Conservation (phyloP, 2,888 invertebrate species). For the Drosophila mettleri region DNA sequence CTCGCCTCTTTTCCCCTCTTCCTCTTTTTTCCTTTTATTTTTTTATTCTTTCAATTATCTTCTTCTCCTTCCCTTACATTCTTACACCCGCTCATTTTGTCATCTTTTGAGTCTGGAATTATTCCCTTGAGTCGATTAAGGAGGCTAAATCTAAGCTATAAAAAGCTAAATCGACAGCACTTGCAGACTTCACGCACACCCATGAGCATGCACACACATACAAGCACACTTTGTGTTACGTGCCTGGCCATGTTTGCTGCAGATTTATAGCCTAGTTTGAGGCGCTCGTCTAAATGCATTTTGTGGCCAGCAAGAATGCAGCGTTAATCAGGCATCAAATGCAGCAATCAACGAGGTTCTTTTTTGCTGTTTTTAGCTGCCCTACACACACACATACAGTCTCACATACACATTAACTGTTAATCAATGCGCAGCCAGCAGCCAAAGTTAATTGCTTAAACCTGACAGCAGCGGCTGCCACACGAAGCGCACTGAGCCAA, state of each 20-base stretch:
- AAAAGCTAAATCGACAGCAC: slow-evolving; percentile 5
- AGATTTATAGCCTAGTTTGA: slow-evolving; percentile 17
- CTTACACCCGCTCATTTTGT: neutral
- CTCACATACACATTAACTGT: slow-evolving; percentile 33
- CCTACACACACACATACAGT: slow-evolving; percentile 3
- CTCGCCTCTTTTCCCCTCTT: no score
- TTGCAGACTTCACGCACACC: neutral
- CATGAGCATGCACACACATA: neutral
- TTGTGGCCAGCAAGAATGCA: slow-evolving; percentile 28
- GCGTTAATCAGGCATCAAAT: slow-evolving; percentile 17
- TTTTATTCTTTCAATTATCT: neutral
- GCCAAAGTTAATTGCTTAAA: slow-evolving; percentile 67
- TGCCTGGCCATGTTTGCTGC: slow-evolving; percentile 8
- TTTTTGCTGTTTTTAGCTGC: slow-evolving; percentile 6
- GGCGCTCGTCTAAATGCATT: slow-evolving; percentile 30
- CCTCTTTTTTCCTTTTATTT: no score
- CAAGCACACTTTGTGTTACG: slow-evolving; percentile 1
- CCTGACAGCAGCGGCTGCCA: slow-evolving; percentile 38
- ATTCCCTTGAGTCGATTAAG: neutral
- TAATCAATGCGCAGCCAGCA: slow-evolving; percentile 51
- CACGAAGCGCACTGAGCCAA: slow-evolving; percentile 62
- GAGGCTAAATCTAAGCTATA: neutral
- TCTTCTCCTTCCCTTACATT: no score
- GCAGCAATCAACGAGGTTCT: slow-evolving; percentile 40
- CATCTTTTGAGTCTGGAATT: neutral